Evolutionary conservation across 1,140 invertebrate genomes (phyloP), one percentile per base, ranked within the genome.

Genomic region (Mya arenaria): DNA sequence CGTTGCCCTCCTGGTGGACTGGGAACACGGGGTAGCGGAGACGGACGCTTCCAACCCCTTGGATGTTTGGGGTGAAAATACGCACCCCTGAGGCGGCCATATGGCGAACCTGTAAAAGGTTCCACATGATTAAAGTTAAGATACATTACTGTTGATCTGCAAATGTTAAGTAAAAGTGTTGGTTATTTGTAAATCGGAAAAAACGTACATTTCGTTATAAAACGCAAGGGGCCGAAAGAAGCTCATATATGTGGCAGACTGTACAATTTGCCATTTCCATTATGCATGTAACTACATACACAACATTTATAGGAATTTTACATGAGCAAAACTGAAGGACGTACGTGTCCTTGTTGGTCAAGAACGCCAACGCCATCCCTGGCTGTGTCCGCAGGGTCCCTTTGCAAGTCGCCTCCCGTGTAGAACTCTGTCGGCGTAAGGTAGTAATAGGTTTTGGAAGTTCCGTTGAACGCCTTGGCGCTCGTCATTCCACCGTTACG

Each of bases 21-120:
- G 90, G 89, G 72, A 86, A 71, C 19, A 91, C 84, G 25, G 90
- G 90, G 62, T 87, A 91, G n/a, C 90, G 72, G 4, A 85, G 73
- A 37, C 90, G 72, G 5, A 89, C 0, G 13, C 66, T 66, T 32
- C 89, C 88, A 41, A 89, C 73, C n/a, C 71, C 73, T 23, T 58
- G 77, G 30, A 90, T 89, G 8, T 88, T 32, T 2, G 86, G 88
- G 36, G 85, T 74, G 15, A 84, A 71, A n/a, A 87, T 85, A 17
- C 84, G 73, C 0, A 66, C 56, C 4, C 89, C 89, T 0, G 87
- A 89, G 0, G 89, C 74, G 8, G 63, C 72, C 36, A 88, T 79
- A 15, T 63, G 44, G 3, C 74, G 73, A 17, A 82, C 55, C 78
- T 81, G 60, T 23, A 8, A 48, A 6, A 48, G 52, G 52, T 30